Evolutionary conservation across 2,888 invertebrate species (phyloP).

Genomic region (Eupithecia subfuscata): DNA sequence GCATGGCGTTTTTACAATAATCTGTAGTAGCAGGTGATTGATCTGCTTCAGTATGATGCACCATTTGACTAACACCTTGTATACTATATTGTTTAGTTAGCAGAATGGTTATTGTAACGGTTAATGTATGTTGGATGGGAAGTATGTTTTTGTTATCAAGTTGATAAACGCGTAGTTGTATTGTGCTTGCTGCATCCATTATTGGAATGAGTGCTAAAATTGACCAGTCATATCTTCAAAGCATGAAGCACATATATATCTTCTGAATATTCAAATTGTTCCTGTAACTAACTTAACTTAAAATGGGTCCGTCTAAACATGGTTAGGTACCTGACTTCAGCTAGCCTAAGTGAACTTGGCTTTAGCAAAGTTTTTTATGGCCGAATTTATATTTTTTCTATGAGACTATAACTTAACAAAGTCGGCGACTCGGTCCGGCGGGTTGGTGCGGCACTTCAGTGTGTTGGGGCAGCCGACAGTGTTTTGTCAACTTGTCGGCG

Average conservation of each 20-base stretch:
- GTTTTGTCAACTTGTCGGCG: background rate
- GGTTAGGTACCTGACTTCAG: background rate
- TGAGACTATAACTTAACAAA: background rate
- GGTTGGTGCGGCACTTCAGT: background rate
- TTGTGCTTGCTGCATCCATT: background rate
- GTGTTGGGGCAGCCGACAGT: no score
- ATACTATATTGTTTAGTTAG: constrained; percentile 38
- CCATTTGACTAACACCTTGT: background rate
- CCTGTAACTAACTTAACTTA: background rate
- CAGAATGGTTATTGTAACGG: constrained; percentile 44
- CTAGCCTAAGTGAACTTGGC: background rate
- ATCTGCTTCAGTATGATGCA: no score
- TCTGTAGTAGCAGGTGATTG: no score
- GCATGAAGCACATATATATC: background rate
- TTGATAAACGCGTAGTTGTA: constrained; percentile 40
- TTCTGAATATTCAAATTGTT: background rate
- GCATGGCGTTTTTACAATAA: no score
- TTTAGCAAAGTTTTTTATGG: background rate
- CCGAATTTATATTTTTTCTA: background rate
- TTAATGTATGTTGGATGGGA: constrained; percentile 44
- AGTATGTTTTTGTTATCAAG: constrained; percentile 35
- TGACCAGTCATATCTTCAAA: background rate
- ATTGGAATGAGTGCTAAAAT: constrained; percentile 11
- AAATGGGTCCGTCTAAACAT: background rate
- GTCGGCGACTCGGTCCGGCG: background rate